Conservation (phyloP, 2,888 invertebrate species). For the Drosophila sordidapex region DNA sequence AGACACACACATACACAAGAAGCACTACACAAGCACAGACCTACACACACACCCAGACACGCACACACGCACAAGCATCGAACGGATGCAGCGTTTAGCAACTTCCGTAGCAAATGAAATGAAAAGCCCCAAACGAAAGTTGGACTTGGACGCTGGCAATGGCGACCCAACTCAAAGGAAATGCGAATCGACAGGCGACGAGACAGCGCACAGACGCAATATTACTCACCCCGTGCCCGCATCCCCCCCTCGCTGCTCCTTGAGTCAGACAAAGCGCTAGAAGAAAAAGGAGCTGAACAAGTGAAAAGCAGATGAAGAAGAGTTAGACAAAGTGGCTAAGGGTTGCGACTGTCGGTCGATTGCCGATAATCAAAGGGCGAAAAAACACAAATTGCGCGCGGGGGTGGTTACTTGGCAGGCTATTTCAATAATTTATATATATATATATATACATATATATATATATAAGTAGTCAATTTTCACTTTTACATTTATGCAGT, state of each 20-base stretch:
- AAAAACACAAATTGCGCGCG: slow-evolving; percentile 4
- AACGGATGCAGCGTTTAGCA: slow-evolving; percentile 57
- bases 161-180: slow-evolving; percentile 67
- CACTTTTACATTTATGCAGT: background rate
- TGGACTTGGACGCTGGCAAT: slow-evolving; percentile 29
- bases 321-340: slow-evolving; percentile 39
- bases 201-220: slow-evolving; percentile 67
- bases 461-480: background rate
- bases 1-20: background rate
- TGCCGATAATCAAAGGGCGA: slow-evolving; percentile 33
- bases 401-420: background rate
- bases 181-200: slow-evolving; percentile 67
- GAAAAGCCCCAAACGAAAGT: slow-evolving; percentile 64
- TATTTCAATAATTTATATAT: slow-evolving; percentile 64
- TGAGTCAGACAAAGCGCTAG: slow-evolving; percentile 23
- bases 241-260: background rate
- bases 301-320: slow-evolving; percentile 22
- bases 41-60: background rate
- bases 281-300: slow-evolving; percentile 1
- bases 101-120: slow-evolving; percentile 48
- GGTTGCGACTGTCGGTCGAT: slow-evolving; percentile 54
- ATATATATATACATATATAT: background rate
- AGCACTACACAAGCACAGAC: background rate
- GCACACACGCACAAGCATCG: background rate
- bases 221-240: background rate